Percentiles rank a stretch among this genome's conserved stretches.
Evolutionary conservation across 2,113 vertebrate species (phyloP).

Genomic region (Cavia porcellus): DNA sequence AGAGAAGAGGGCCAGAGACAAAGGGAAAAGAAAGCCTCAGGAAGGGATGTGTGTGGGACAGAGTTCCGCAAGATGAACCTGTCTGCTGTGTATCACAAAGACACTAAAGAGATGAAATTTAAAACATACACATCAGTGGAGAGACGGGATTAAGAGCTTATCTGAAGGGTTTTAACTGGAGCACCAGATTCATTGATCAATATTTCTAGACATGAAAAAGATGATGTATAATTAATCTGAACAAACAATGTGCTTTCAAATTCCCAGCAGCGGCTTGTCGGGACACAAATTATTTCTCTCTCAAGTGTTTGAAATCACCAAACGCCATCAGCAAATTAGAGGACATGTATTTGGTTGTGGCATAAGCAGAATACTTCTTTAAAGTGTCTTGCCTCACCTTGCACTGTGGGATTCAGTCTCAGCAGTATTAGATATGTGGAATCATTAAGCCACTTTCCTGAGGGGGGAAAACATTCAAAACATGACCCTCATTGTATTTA

Average conservation of each 20-base stretch:
- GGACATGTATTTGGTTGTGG: not conserved
- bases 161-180: not conserved
- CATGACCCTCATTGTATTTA: not conserved
- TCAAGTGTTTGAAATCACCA: not conserved
- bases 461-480: not conserved
- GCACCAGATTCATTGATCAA: not conserved
- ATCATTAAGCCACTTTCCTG: not conserved
- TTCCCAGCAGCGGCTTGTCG: not conserved
- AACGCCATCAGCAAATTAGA: not conserved
- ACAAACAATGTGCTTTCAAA: slow-evolving; percentile 29
- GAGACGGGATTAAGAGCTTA: not conserved
- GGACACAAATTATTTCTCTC: not conserved
- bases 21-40: not conserved
- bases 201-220: not conserved
- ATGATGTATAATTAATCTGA: not conserved
- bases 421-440: not conserved
- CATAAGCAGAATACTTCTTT: slow-evolving; percentile 5
- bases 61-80: not conserved
- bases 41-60: not conserved
- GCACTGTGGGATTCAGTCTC: slow-evolving; percentile 2
- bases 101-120: not conserved
- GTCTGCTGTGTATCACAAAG: not conserved
- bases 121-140: not conserved
- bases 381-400: not conserved
- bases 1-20: not conserved